phyloP scores from a whole-genome alignment of 2,888 invertebrate species.

The Amphimallon solstitiale region DNA sequence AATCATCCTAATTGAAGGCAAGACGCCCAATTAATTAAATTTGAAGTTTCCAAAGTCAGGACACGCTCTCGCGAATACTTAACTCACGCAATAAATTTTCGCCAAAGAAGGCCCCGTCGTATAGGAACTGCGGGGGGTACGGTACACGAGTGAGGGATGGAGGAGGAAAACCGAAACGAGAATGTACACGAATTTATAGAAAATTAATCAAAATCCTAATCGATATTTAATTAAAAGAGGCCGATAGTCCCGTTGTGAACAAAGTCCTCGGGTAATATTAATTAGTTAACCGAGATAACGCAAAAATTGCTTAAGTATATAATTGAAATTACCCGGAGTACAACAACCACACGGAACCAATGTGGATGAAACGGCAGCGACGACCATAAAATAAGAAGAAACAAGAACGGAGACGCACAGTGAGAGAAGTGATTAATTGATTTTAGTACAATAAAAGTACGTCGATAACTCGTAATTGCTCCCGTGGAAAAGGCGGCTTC shows the following conservation, averaged over 20 bases:
- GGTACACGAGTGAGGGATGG: not conserved
- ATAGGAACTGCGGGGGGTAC: not conserved
- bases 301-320: conserved; percentile 32
- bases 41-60: conserved; percentile 32
- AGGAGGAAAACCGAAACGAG: conserved; percentile 1
- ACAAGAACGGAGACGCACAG: not conserved
- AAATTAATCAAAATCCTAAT: conserved; percentile 34
- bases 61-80: conserved; percentile 29
- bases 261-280: conserved; percentile 28
- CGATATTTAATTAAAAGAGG: conserved; percentile 34
- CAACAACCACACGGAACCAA: no score
- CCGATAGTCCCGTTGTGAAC: conserved; percentile 17
- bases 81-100: conserved; percentile 34
- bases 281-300: conserved; percentile 20
- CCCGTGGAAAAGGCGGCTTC: conserved; percentile 22
- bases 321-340: conserved; percentile 24
- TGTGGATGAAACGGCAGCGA: no score
- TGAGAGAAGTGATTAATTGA: conserved; percentile 24
- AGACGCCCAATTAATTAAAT: conserved; percentile 32
- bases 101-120: not conserved
- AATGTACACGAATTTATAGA: conserved; percentile 32
- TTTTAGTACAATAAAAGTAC: conserved; percentile 25
- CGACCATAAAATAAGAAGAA: no score
- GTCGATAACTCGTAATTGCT: conserved; percentile 32
- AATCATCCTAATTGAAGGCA: conserved; percentile 34